phyloP scores from a whole-genome alignment of 2,113 vertebrate genomes.

The Cisticola juncidis region DNA sequence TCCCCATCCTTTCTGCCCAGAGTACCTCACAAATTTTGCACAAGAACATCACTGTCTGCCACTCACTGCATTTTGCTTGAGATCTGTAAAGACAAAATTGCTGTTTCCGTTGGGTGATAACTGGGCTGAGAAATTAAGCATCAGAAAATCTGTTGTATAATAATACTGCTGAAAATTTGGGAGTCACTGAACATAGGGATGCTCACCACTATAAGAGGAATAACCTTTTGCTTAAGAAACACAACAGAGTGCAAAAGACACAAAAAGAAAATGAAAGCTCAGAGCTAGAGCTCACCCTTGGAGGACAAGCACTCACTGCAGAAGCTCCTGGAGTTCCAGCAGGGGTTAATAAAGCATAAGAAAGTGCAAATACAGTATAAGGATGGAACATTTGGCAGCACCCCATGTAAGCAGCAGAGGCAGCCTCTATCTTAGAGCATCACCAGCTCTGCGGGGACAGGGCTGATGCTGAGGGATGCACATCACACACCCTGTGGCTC shows the following conservation, averaged over 20 bases:
- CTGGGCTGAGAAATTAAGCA: background rate
- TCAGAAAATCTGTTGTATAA: background rate
- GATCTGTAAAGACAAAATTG: background rate
- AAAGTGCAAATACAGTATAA: too few species aligned
- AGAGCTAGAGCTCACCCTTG: background rate
- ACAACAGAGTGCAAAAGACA: background rate
- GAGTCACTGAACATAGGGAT: background rate
- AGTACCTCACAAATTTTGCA: background rate
- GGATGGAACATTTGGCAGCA: background rate
- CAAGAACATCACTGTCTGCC: background rate
- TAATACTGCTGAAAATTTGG: background rate
- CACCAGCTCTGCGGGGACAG: background rate
- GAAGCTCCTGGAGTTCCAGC: background rate
- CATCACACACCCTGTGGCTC: background rate
- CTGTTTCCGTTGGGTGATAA: background rate
- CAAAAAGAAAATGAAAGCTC: background rate
- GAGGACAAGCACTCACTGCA: background rate
- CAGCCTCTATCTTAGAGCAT: background rate
- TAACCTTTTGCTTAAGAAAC: background rate
- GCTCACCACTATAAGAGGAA: background rate
- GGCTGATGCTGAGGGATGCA: background rate
- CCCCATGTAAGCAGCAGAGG: background rate
- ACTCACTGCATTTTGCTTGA: background rate
- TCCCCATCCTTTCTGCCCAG: background rate
- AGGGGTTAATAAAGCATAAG: background rate